Base-by-base conservation (phyloP, 2,888 invertebrate genomes). In the Neoaliturus tenellus region DNA sequence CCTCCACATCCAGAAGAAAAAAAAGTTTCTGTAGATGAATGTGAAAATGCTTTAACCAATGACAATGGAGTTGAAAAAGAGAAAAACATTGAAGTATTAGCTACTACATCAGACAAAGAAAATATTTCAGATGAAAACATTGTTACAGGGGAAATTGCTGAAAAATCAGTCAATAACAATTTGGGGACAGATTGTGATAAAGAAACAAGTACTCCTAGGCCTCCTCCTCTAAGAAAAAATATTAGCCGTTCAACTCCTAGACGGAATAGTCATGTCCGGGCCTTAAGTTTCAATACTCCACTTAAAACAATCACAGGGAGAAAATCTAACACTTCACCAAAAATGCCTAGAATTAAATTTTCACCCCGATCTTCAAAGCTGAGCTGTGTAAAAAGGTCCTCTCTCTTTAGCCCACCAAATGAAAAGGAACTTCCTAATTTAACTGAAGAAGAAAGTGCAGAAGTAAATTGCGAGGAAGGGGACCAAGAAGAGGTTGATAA, bases 211-310 rank as follows among this genome's bases (percentile, higher is more conserved):
- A 78, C 78, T 12, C 78, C 78, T 12, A 78, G 20, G 35, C 78
- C 78, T 33, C 33, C 44, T n/a, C 14, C 17, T 4, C 28, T 73
- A 8, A 71, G 41, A 33, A 82, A 82, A 51, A 51, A 82, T 33
- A 73, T 82, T 20, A 82, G 82, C 25, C 82, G 71, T 55, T 82
- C 82, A 25, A 82, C 82, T 8, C 82, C 82, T 35, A 82, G 82
- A 73, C 28, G 55, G 23, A 82, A 51, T 25, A 73, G 82, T 39
- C 82, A 82, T 82, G 58, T 82, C 10, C 73, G 82, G n/a, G 82
- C 82, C 55, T 55, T 82, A 41, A 73, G 73, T 82, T 82, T 82
- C 23, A 82, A 73, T 73, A 82, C 82, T 55, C 82, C 82, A 33
- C 71, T 28, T n/a, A 82, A 82, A 31, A 8, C 31, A 39, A 35